A percentile compares a stretch with the other conserved stretches of the same genome.
Conservation (phyloP, 2,797 vertebrate genomes). For the Hafferia zeledoni region DNA sequence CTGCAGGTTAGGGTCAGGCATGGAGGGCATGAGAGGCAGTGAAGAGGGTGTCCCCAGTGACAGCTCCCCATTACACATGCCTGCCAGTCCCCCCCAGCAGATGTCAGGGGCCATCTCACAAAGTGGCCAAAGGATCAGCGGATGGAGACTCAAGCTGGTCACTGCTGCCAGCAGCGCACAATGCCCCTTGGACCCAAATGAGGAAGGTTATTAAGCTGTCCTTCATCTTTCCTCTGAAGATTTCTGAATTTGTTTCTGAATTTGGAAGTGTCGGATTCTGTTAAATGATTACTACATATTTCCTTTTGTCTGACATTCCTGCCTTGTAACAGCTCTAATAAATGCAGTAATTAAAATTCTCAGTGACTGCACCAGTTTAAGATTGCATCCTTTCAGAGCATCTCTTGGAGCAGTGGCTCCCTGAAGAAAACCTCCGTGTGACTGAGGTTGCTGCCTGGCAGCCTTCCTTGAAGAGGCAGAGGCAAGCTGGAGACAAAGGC, state of each 20-base stretch:
- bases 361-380: background rate
- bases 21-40: accelerated
- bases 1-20: slow-evolving; percentile 1
- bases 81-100: background rate
- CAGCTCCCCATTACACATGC: background rate
- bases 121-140: background rate
- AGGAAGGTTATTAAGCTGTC: background rate
- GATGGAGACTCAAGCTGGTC: background rate
- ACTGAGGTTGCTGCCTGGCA: background rate
- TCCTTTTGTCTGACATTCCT: background rate
- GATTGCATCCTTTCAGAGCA: background rate
- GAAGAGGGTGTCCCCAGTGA: background rate
- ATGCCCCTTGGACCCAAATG: background rate
- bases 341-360: background rate
- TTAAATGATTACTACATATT: background rate
- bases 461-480: background rate
- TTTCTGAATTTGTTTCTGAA: background rate
- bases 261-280: background rate
- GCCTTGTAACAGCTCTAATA: background rate
- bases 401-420: background rate
- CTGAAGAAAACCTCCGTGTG: background rate
- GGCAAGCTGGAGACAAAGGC: slow-evolving; percentile 26
- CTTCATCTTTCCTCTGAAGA: background rate
- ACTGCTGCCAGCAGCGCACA: accelerated
- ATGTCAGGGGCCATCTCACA: background rate